phyloP scores from a whole-genome alignment of 1,140 invertebrate genomes.

The Ips nitidus region DNA sequence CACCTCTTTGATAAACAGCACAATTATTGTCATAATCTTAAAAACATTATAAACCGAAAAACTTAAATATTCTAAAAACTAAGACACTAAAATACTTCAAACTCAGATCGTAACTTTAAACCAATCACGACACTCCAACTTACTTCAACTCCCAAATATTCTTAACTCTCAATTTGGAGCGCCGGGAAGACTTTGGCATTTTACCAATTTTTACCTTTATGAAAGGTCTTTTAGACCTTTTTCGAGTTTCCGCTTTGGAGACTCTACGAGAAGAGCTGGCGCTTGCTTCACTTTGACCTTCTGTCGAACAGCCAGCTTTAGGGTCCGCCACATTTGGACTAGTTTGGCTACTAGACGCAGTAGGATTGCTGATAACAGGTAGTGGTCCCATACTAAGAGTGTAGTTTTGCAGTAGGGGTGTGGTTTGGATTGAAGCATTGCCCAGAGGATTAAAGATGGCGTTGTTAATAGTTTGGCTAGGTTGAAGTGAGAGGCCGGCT shows the following conservation, averaged over 20 bases:
- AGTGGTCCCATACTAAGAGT: slow-evolving; percentile 11
- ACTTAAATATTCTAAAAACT: too few species aligned
- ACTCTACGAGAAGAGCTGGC: too few species aligned
- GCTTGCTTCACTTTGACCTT: not conserved
- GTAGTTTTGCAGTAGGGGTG: slow-evolving; percentile 18
- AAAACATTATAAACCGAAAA: too few species aligned
- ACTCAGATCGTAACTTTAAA: too few species aligned
- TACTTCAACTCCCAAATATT: slow-evolving; percentile 23
- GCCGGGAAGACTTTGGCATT: not conserved
- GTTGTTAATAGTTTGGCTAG: slow-evolving; percentile 16
- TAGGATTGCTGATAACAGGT: slow-evolving; percentile 16
- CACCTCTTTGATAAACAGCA: too few species aligned
- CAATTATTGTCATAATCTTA: too few species aligned
- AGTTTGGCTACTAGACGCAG: not conserved
- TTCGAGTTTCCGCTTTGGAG: slow-evolving; percentile 4
- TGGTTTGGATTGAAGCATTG: slow-evolving; percentile 13
- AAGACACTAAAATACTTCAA: too few species aligned
- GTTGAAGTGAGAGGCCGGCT: slow-evolving; percentile 7
- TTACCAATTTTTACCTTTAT: slow-evolving; percentile 8
- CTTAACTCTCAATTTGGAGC: slow-evolving; percentile 21
- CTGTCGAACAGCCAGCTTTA: not conserved
- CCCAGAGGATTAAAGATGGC: slow-evolving; percentile 8
- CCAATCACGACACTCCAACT: not conserved
- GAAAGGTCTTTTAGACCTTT: not conserved
- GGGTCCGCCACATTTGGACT: not conserved